Evolutionary conservation across 2,888 invertebrate species (phyloP), one percentile per base, ranked within the genome.

Genomic region (Tachystola acroxantha): DNA sequence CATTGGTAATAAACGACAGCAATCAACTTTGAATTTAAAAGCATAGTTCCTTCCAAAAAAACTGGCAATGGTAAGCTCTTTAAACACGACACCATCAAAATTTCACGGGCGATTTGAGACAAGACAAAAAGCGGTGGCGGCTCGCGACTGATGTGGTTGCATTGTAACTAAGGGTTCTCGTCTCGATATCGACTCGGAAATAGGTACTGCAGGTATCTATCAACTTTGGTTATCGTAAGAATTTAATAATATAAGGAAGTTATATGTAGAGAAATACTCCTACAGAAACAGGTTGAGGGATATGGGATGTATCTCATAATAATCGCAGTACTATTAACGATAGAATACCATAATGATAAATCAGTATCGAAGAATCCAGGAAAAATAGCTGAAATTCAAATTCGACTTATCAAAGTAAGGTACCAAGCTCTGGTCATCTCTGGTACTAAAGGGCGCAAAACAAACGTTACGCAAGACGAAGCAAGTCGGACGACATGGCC

Each of bases 51-150:
- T n/a, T n/a, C n/a, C n/a, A 16, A 24, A 24, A n/a, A 7, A 24
- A 24, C 28, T 12, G 32, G 20, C 30, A 38, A 36, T 32, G 32
- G 34, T 37, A 39, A 37, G 35, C 45, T 42, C 39, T 40, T 48
- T 46, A 56, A 65, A 53, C 46, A 54, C 49, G 53, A 52, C 57
- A 54, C 59, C 59, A 53, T 57, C 51, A 48, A 55, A 64, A 55
- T 63, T 72, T 72, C 65, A 76, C 67, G 69, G 67, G 41, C 63
- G 69, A 74, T 73, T 77, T 64, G 53, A 59, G 55, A 53, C 39
- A 46, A 41, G 52, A 62, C 62, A 71, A 71, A 69, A 69, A 72
- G 49, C 13, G 46, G 40, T 40, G 51, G 46, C 53, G 50, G 49
- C 50, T 31, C 22, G 41, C 48, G 47, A 53, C 48, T 63, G 58